Base-by-base conservation (phyloP, 2,888 invertebrate genomes). In the Baccha elongata region DNA sequence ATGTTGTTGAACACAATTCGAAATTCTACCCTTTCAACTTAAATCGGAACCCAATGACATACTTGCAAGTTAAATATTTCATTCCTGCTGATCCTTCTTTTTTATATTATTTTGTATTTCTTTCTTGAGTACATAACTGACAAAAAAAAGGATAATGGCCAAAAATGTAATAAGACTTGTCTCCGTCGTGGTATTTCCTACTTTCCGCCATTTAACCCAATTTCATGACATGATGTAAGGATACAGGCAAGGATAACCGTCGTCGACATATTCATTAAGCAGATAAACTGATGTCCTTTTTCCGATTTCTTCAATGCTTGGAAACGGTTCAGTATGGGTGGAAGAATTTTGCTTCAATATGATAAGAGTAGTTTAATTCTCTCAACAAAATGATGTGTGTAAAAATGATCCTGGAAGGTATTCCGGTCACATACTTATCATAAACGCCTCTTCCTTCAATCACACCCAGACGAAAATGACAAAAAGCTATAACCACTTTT, bases 181-280 rank as follows among this genome's bases (percentile, higher is more conserved):
- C n/a, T n/a, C 2, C 29, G 6, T 15, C 15, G 19, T 32, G 1
- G 11, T 55, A 0, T 10, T 37, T 13, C n/a, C n/a, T n/a, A 21
- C 37, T 21, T n/a, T n/a, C n/a, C n/a, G n/a, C n/a, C n/a, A n/a
- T n/a, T n/a, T n/a, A n/a, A n/a, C n/a, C n/a, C 67, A 68, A 68
- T 68, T 68, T 68, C 53, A 42, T 42, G 52, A 53, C n/a, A n/a
- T 44, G 60, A 42, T 44, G 60, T 44, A 60, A 44, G 17, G 44
- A 10, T 40, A 60, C 29, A 17, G 15, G 42, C 40, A 58, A 32
- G 67, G 69, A 73, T 48, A 73, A 60, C 17, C 32, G 17, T 75
- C 80, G 71, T 81, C 75, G 75, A 81, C 80, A 81, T 75, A 50
- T 71, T 75, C 80, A 81, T 81, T 81, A 71, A 65, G 60, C 65